phyloP scores from a whole-genome alignment of 2,888 invertebrate genomes.

The Agrotis ipsilon region DNA sequence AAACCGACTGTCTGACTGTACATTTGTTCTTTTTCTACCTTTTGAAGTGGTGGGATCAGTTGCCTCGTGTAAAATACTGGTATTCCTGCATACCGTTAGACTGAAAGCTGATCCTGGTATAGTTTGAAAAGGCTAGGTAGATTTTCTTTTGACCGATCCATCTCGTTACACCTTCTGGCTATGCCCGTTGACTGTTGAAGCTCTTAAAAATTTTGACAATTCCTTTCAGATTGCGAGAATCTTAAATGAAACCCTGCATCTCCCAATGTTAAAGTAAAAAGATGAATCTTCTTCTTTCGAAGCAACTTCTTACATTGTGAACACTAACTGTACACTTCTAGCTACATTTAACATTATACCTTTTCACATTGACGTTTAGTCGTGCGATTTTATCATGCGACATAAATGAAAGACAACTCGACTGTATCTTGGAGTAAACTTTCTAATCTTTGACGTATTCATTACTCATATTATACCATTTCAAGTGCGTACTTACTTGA shows the following conservation, averaged over 20 bases:
- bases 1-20: background rate
- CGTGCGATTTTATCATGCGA: conserved; percentile 63
- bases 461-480: conserved; percentile 54
- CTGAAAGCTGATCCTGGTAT: background rate
- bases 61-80: background rate
- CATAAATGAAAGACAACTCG: conserved; percentile 53
- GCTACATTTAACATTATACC: conserved; percentile 23
- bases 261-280: background rate
- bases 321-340: conserved; percentile 33
- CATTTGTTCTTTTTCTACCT: background rate
- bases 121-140: background rate
- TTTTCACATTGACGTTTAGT: conserved; percentile 54
- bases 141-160: background rate
- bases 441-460: conserved; percentile 59
- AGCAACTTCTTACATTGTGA: conserved; percentile 13
- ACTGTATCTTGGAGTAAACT: conserved; percentile 55
- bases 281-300: background rate
- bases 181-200: background rate
- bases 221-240: background rate
- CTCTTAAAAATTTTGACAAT: background rate
- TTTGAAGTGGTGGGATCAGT: background rate
- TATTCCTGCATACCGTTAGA: background rate
- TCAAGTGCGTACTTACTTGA: conserved; percentile 42
- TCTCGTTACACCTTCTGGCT: no score
- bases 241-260: no score